Percentiles rank a stretch among this genome's conserved stretches.
These are phyloP conservation scores for Darevskia mixta DNA, from an alignment of 2,797 vertebrate genomes.

Conservation along the genomic window DNA sequence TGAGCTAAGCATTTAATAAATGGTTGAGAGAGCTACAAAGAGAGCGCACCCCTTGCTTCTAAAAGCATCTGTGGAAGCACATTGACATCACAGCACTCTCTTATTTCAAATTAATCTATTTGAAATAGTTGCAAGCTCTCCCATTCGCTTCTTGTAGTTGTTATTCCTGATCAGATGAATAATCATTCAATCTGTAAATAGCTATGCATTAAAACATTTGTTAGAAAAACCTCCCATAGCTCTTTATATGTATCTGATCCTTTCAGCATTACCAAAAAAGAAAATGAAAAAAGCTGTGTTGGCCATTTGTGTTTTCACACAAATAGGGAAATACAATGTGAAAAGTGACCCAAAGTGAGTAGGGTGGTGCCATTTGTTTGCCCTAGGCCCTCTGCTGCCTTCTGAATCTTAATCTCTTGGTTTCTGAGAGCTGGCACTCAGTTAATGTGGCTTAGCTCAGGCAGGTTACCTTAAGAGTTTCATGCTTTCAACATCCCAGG, in stretches of 20 bases:
- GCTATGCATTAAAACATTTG: too few species aligned
- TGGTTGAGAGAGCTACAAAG: not conserved
- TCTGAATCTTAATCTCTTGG: not conserved
- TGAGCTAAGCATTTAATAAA: not conserved
- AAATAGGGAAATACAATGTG: not conserved
- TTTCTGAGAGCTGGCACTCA: not conserved
- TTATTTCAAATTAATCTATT: not conserved
- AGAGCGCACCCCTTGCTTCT: not conserved
- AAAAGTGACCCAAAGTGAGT: not conserved
- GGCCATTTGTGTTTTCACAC: not conserved
- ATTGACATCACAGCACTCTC: not conserved
- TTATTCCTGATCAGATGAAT: not conserved
- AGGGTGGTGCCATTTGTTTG: not conserved
- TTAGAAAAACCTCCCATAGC: too few species aligned
- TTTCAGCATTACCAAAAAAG: too few species aligned
- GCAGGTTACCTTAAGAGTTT: not conserved
- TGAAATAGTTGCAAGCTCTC: not conserved
- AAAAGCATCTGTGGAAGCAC: not conserved
- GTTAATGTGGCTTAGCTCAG: not conserved
- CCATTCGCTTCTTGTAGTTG: not conserved
- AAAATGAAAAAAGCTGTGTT: too few species aligned
- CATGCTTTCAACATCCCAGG: not conserved
- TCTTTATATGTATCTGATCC: too few species aligned
- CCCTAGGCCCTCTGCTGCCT: not conserved
- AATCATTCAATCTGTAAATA: not conserved